Base-by-base conservation (phyloP, 2,888 invertebrate genomes). In the Zhuqinia jingwanae region DNA sequence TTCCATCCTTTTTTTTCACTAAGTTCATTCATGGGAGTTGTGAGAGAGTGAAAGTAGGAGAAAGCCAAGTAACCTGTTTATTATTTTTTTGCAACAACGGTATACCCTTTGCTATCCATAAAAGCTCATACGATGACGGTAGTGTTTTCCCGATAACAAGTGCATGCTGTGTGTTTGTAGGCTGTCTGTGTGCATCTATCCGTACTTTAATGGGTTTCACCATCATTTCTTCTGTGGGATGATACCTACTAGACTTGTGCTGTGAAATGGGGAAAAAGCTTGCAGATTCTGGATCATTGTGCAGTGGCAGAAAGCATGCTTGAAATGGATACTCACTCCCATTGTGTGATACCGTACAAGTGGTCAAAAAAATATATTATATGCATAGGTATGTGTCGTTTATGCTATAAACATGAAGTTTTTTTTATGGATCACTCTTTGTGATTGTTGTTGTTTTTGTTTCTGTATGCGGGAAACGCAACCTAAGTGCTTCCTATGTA, bases 271-370 rank as follows among this genome's bases (percentile, higher is more conserved):
- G 20, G 17, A n/a, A n/a, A n/a, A n/a, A n/a, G n/a, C n/a, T 68
- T 53, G 65, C 36, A 30, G 30, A n/a, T 81, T 82, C 75, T 22
- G 76, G 83, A 76, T 76, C 60, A 83, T 75, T n/a, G 25, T 20
- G 47, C n/a, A n/a, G n/a, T n/a, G n/a, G n/a, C n/a, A n/a, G 53
- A 82, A 75, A 76, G 8, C 36, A 50, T 63, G n/a, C n/a, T n/a
- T n/a, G n/a, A n/a, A n/a, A n/a, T n/a, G 76, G 81, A 73, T 82
- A 82, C 81, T 82, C 81, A 82, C 81, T 82, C 81, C 81, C 81
- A 73, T 60, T 36, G 8, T 36, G 8, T 36, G 81, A 82, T 82
- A 17, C 75, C 81, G 5, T 82, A 82, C 45, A 82, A 82, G 27
- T 82, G 56, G 22, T 78, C 42, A 36, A 36, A 8, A n/a, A n/a